Evolutionary conservation across 2,113 vertebrate genomes (phyloP).

Genomic region (Gasterosteus nipponicus): DNA sequence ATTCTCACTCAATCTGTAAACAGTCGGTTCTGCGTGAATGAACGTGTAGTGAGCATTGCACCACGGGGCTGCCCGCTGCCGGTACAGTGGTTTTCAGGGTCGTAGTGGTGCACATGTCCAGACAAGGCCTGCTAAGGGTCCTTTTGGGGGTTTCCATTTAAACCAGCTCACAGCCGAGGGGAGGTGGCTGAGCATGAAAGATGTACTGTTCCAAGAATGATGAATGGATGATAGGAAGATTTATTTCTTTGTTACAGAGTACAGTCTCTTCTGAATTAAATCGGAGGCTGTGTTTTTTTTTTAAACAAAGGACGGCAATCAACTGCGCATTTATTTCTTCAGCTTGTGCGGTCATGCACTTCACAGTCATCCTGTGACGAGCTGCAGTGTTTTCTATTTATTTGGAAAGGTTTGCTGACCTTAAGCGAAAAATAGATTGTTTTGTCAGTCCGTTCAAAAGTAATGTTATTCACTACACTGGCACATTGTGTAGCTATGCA

Average conservation of each 20-base stretch:
- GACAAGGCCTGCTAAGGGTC: constrained; percentile 45
- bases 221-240: constrained; percentile 26
- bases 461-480: neutral
- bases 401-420: neutral
- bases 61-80: constrained; percentile 46
- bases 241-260: constrained; percentile 20
- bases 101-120: constrained; percentile 52
- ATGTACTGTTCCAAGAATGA: constrained; percentile 20
- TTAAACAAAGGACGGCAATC: constrained; percentile 12
- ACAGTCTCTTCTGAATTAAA: constrained; percentile 33
- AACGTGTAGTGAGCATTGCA: constrained; percentile 39
- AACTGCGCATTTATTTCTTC: constrained; percentile 24
- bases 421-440: neutral
- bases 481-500: neutral
- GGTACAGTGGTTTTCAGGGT: constrained; percentile 68
- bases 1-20: constrained; percentile 61
- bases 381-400: neutral
- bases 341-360: constrained; percentile 9
- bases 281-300: neutral
- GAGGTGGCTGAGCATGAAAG: constrained; percentile 32
- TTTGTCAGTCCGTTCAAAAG: constrained; percentile 14
- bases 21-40: constrained; percentile 62
- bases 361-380: constrained; percentile 5
- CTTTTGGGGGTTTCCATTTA: constrained; percentile 62
- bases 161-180: constrained; percentile 17